Conservation (phyloP, 2,888 invertebrate genomes). For the Notodonta dromedarius region DNA sequence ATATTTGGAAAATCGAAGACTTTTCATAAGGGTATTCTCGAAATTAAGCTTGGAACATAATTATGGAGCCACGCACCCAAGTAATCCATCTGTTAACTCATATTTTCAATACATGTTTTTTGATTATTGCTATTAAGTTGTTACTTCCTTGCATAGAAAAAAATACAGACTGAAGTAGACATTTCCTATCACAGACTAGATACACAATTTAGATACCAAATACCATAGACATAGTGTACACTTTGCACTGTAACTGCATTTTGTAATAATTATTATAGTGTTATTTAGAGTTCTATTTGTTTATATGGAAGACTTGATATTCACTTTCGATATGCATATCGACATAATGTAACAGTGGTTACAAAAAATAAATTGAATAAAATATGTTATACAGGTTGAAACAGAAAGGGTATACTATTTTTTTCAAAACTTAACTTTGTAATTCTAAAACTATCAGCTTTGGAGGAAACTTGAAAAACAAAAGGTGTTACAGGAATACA, state of each 20-base stretch:
- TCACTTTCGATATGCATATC: constrained; percentile 7
- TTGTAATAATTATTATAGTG: constrained; percentile 15
- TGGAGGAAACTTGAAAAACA: too few relatives aligned
- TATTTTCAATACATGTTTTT: background rate
- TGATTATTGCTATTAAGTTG: constrained; percentile 1
- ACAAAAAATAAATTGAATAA: background rate
- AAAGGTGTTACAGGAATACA: too few relatives aligned
- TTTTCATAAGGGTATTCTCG: too few relatives aligned
- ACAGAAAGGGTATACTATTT: too few relatives aligned
- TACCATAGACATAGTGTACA: constrained; percentile 2
- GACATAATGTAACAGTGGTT: background rate
- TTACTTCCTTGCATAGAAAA: constrained; percentile 12
- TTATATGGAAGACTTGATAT: constrained; percentile 32
- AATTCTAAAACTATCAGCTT: too few relatives aligned
- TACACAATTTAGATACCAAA: constrained; percentile 50
- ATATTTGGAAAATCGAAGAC: too few relatives aligned
- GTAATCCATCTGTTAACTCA: too few relatives aligned
- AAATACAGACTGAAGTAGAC: constrained; percentile 49
- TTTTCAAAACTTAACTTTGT: too few relatives aligned
- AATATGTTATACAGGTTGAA: too few relatives aligned
- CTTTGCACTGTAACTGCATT: constrained; percentile 5
- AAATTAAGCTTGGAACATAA: too few relatives aligned
- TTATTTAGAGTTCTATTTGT: constrained; percentile 19
- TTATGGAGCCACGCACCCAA: too few relatives aligned
- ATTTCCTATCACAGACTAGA: constrained; percentile 76